Conservation (phyloP, 1,140 invertebrate genomes). For the Marisa cornuarietis region DNA sequence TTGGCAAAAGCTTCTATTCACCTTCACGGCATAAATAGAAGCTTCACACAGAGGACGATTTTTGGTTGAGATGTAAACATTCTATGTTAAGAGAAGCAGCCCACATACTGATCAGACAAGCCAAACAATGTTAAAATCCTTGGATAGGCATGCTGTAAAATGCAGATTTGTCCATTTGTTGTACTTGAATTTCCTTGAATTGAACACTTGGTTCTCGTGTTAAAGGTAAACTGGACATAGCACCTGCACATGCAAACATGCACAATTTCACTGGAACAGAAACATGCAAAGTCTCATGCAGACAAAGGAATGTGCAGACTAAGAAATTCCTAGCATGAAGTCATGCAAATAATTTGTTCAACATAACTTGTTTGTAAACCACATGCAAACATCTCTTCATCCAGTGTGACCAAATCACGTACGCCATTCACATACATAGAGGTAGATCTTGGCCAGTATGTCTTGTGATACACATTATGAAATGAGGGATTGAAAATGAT, state of each 20-base stretch:
- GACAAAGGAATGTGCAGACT: constrained; percentile 2
- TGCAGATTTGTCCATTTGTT: constrained; percentile 49
- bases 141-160: constrained; percentile 48
- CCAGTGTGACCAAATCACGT: neutral
- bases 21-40: too few species aligned
- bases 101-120: too few species aligned
- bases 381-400: neutral
- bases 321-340: neutral
- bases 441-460: too few species aligned
- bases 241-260: constrained; percentile 29
- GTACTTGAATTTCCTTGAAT: constrained; percentile 50
- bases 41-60: too few species aligned
- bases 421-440: too few species aligned
- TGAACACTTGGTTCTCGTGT: constrained; percentile 49
- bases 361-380: neutral
- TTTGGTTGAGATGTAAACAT: too few species aligned
- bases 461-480: too few species aligned
- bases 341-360: neutral
- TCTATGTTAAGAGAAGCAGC: too few species aligned
- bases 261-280: neutral
- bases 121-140: constrained; percentile 30
- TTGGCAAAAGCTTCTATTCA: neutral
- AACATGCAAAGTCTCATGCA: neutral
- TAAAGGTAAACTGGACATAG: constrained; percentile 24
- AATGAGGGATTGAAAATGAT: too few species aligned